phyloP scores from a whole-genome alignment of 1,140 invertebrate species.

The Heliconius congener region DNA sequence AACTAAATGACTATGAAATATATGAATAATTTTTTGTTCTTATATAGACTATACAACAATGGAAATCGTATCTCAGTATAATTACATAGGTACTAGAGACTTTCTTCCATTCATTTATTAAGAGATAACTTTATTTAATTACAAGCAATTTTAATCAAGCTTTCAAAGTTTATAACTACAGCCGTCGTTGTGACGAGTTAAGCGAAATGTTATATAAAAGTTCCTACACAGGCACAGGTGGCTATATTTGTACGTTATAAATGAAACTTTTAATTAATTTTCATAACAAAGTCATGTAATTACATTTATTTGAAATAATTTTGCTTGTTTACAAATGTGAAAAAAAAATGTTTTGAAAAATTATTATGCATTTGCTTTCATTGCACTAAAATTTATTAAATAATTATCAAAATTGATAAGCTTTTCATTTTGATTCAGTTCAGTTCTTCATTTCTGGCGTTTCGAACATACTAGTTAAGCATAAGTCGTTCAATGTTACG shows the following conservation, averaged over 20 bases:
- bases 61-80: too few species aligned
- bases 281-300: not conserved
- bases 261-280: not conserved
- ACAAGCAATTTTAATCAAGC: slow-evolving; percentile 8
- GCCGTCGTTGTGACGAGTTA: not conserved
- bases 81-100: not conserved
- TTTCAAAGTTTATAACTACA: not conserved
- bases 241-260: not conserved
- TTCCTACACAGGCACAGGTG: not conserved
- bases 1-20: too few species aligned
- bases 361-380: too few species aligned
- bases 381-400: too few species aligned
- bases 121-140: not conserved
- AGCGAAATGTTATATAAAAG: not conserved
- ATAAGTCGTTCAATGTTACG: too few species aligned
- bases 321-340: not conserved
- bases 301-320: not conserved
- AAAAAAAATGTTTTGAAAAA: too few species aligned
- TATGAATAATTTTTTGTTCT: too few species aligned
- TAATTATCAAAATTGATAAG: too few species aligned
- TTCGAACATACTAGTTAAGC: too few species aligned
- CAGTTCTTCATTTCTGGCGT: too few species aligned
- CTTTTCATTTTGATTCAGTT: too few species aligned
- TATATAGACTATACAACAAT: too few species aligned
- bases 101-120: not conserved